Conservation (phyloP, 37 sponge, comb jelly and placozoan genomes). For the Hormiphora californensis region DNA sequence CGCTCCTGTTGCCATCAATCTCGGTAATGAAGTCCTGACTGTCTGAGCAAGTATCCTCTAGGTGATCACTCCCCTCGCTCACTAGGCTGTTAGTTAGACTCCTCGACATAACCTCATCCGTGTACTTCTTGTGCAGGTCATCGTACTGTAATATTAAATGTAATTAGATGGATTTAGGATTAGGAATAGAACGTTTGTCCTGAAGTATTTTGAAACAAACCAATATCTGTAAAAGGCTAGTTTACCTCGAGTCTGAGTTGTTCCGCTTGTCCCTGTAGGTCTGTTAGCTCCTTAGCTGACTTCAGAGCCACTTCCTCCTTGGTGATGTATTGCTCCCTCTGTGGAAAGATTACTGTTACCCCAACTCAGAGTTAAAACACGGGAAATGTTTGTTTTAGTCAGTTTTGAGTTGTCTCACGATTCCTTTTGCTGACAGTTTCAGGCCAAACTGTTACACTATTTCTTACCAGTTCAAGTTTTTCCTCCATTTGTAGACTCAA, state of each 20-base stretch:
- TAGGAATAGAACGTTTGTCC: neutral
- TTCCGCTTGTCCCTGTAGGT: neutral
- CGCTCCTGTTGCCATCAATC: constrained; percentile 52
- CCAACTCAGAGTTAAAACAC: too few species aligned
- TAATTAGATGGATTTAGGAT: neutral
- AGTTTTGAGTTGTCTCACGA: too few species aligned
- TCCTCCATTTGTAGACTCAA: neutral
- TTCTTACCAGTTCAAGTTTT: constrained; percentile 12
- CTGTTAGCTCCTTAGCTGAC: neutral
- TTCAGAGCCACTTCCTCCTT: constrained; percentile 12
- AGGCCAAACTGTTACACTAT: too few species aligned
- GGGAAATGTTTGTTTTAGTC: too few species aligned
- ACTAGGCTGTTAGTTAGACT: neutral
- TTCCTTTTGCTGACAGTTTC: too few species aligned
- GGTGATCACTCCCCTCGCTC: constrained; percentile 15
- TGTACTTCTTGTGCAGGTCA: constrained; percentile 50
- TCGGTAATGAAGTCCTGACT: constrained; percentile 49
- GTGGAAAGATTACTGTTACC: too few species aligned
- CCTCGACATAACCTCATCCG: constrained; percentile 11
- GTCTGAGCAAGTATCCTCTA: constrained; percentile 35
- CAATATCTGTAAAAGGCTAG: neutral
- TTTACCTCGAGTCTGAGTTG: constrained; percentile 38
- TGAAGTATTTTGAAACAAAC: neutral
- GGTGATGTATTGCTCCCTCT: constrained; percentile 23
- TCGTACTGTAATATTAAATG: constrained; percentile 4